Base-by-base conservation (phyloP, 1,140 invertebrate genomes). In the Apocrypta bakeri region DNA sequence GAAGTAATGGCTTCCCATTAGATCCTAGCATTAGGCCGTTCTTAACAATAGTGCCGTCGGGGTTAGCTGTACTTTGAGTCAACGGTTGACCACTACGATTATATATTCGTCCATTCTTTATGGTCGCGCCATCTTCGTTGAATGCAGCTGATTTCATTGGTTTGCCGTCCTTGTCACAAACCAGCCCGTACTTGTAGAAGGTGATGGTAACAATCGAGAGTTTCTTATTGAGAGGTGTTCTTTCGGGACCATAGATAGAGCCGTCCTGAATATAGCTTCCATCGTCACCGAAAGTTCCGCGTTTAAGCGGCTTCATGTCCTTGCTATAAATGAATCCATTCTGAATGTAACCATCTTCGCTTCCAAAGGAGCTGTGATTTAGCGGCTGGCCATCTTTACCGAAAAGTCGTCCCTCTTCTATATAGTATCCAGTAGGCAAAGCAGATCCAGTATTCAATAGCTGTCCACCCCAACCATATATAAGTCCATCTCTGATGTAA, bases 321-420 rank as follows among this genome's bases (percentile, higher is more conserved):
- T 88, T 88, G 31, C 87, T 87, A 61, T 90, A 90, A 33, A 92
- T 88, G 0, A 89, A 87, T 0, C 90, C 91, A 79, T 91, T 91
- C 29, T 89, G 86, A 4, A 91, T 87, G 68, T 88, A 91, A 31
- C 88, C 87, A 9, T 89, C 90, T 27, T 90, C 88, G 0, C 64
- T 82, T 21, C 91, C 90, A 42, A 91, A 91, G 0, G 89, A 88
- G 24, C 87, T 87, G 37, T 91, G 91, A 83, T 91, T 90, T n/a
- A 92, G 79, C 0, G 86, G 88, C 79, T 89, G 89, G 0, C 81
- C 85, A 68, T 92, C 90, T 56, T 90, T 91, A 3, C 89, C 90
- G 61, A 87, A 88, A 1, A 92, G 79, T 68, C 86, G 87, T 7
- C 91, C 91, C 56, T 90, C 87, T 66, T 91, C 85, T 8, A 90